Percentiles rank a stretch among this genome's conserved stretches.
These are phyloP conservation scores for Sabellastarte sp. DNA, from an alignment of 2,888 invertebrate species.

Conservation along the genomic window DNA sequence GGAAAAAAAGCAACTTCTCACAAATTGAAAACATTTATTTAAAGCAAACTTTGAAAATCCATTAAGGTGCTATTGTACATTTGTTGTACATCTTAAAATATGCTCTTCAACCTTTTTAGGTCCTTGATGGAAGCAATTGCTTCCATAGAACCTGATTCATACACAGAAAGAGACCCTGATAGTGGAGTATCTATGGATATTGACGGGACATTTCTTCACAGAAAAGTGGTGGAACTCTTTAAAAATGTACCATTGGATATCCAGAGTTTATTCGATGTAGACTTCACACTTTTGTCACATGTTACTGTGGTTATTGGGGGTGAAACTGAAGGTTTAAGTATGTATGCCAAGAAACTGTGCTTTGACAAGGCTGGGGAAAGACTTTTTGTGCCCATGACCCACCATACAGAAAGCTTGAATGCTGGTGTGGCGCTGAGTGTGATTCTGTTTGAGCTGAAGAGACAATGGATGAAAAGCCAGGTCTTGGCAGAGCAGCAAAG, in stretches of 20 bases:
- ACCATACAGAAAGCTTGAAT: slow-evolving; percentile 81
- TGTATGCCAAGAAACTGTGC: slow-evolving; percentile 69
- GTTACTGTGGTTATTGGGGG: slow-evolving; percentile 77
- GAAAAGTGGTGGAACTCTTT: too few relatives aligned
- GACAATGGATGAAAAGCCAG: too few relatives aligned
- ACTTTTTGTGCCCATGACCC: slow-evolving; percentile 76
- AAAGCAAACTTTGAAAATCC: too few relatives aligned
- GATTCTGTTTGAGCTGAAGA: slow-evolving; percentile 75
- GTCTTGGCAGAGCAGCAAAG: not conserved
- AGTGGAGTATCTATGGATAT: not conserved
- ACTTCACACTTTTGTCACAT: slow-evolving; percentile 54
- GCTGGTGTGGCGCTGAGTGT: slow-evolving; percentile 79
- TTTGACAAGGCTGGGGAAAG: slow-evolving; percentile 66
- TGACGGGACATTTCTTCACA: not conserved
- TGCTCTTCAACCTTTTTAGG: too few relatives aligned
- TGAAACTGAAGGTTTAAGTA: slow-evolving; percentile 84
- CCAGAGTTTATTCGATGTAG: not conserved
- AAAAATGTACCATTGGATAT: too few relatives aligned
- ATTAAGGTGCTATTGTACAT: too few relatives aligned
- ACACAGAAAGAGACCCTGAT: not conserved
- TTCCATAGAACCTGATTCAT: not conserved
- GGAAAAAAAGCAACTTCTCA: too few relatives aligned
- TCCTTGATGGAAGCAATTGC: not conserved
- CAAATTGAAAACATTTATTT: too few relatives aligned
- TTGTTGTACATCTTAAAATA: too few relatives aligned